phyloP scores from a whole-genome alignment of 1,140 invertebrate genomes.

The Ruditapes philippinarum region DNA sequence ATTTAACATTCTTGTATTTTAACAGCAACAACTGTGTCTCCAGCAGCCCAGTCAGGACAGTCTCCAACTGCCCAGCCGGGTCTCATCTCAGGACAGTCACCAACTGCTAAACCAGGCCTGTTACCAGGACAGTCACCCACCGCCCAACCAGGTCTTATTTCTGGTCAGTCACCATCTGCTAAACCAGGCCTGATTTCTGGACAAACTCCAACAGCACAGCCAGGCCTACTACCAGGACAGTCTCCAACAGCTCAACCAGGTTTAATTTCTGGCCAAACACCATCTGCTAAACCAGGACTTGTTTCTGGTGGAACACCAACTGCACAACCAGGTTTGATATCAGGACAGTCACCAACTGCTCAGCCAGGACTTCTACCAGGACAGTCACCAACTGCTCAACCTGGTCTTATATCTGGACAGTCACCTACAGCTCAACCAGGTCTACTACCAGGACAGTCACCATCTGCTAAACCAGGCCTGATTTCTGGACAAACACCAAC shows the following conservation, averaged over 20 bases:
- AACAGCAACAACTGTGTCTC: too few species aligned
- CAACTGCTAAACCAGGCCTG: background rate
- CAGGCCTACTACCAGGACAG: background rate
- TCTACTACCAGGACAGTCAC: constrained; percentile 6
- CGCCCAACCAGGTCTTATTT: background rate
- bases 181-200: background rate
- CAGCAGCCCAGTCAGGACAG: constrained; percentile 30
- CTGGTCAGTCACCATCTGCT: background rate
- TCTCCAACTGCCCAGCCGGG: too few species aligned
- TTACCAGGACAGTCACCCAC: background rate
- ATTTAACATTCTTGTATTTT: too few species aligned
- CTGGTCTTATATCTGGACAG: background rate
- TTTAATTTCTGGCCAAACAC: background rate
- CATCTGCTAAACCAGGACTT: constrained; percentile 46
- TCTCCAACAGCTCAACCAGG: background rate
- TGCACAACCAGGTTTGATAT: background rate
- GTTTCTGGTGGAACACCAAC: constrained; percentile 37
- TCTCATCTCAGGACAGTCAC: too few species aligned
- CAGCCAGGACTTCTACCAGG: background rate
- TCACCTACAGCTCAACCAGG: constrained; percentile 54
- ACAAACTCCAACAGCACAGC: constrained; percentile 26
- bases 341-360: background rate
- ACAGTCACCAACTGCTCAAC: constrained; percentile 24
- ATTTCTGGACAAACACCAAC: constrained; percentile 28
- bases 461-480: constrained; percentile 42